A percentile compares a stretch with the other conserved stretches of the same genome.
Conservation (phyloP, 2,888 invertebrate species). For the Slavum lentiscoides region DNA sequence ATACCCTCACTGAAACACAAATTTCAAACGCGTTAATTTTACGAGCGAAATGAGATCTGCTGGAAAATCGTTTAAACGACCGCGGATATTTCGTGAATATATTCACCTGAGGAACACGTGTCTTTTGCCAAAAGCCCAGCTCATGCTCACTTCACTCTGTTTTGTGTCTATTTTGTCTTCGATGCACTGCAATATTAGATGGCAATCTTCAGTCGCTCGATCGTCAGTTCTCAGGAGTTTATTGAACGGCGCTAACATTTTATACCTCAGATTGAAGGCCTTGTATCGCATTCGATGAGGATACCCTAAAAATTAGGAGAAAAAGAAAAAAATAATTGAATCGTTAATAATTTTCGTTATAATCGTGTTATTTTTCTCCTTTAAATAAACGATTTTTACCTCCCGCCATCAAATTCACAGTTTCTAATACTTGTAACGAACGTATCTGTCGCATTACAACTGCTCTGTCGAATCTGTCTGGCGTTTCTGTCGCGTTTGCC, state of each 20-base stretch:
- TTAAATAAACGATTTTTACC: slow-evolving; percentile 61
- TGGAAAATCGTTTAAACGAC: not conserved
- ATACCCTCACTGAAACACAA: slow-evolving; percentile 76
- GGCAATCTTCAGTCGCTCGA: slow-evolving; percentile 75
- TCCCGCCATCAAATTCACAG: slow-evolving; percentile 92
- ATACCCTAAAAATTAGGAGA: slow-evolving; percentile 65
- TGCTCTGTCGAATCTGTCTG: slow-evolving; percentile 81
- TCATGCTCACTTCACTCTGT: slow-evolving; percentile 58
- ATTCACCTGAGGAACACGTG: slow-evolving; percentile 79
- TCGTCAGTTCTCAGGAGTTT: slow-evolving; percentile 69
- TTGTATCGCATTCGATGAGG: slow-evolving; percentile 94
- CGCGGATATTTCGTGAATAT: not conserved
- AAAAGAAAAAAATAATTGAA: not conserved
- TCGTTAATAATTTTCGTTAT: not conserved
- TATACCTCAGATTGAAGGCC: slow-evolving; percentile 84
- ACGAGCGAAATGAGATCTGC: not conserved
- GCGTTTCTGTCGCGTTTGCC: slow-evolving; percentile 79
- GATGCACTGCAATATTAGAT: slow-evolving; percentile 69
- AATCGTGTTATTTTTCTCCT: not conserved
- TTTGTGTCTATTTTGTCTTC: slow-evolving; percentile 57
- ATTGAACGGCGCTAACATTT: slow-evolving; percentile 80
- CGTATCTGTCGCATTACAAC: slow-evolving; percentile 86
- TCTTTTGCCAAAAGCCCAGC: slow-evolving; percentile 89
- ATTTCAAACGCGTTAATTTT: not conserved
- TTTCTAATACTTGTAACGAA: slow-evolving; percentile 88